These are phyloP conservation scores for Phalacrocorax carbo DNA, from an alignment of 2,113 vertebrate genomes.

Conservation along the genomic window DNA sequence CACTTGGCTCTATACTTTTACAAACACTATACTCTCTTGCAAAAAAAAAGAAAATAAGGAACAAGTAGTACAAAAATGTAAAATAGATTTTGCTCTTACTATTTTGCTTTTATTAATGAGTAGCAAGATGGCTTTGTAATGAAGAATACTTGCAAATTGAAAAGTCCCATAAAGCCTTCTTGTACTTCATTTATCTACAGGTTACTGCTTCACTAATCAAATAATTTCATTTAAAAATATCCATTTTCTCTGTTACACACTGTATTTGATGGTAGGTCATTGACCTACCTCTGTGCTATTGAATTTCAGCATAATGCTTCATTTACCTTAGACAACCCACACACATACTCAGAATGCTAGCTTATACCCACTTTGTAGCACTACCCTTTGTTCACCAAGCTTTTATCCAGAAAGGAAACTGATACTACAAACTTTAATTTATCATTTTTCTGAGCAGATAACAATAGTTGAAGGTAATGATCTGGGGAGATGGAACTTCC, in stretches of 20 bases:
- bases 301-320: conserved; percentile 46
- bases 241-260: neutral
- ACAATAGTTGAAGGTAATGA: neutral
- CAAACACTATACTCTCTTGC: neutral
- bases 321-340: conserved; percentile 43
- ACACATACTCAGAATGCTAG: neutral
- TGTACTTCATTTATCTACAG: neutral
- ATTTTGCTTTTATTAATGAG: neutral
- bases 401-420: conserved; percentile 30
- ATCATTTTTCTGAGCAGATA: neutral
- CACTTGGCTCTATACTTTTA: neutral
- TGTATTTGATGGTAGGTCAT: neutral
- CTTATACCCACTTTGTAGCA: neutral
- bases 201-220: conserved; percentile 28
- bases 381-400: conserved; percentile 17
- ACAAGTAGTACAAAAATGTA: neutral
- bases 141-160: neutral
- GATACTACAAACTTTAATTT: neutral
- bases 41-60: neutral
- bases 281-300: conserved; percentile 36
- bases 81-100: neutral
- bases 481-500: neutral
- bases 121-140: neutral
- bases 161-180: neutral
- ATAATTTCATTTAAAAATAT: conserved; percentile 18